Evolutionary conservation across 1,140 invertebrate genomes (phyloP), one percentile per base, ranked within the genome.

Genomic region (Drosophila melanica): DNA sequence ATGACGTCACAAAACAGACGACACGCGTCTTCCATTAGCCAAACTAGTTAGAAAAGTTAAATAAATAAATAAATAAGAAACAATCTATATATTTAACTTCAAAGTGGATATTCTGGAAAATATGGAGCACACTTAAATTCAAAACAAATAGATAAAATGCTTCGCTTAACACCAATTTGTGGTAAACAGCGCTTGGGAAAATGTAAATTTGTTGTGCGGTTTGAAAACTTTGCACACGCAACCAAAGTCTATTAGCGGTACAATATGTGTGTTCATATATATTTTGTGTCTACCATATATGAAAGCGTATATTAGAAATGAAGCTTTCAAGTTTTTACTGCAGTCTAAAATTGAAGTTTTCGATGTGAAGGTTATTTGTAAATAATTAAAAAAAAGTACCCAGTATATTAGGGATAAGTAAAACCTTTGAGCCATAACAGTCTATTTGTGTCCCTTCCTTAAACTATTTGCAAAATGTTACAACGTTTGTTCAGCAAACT

Each of bases 181-280:
- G 77, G 74, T 69, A 60, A 59, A 33, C 33, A 27, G 27, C 18
- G 59, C 35, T 30, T 65, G 63, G 55, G 55, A 51, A 65, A 42
- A 18, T 55, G 35, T 10, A 27, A 70, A 41, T 58, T 23, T 79
- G 27, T 66, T 48, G 9, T 82, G 80, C 47, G 81, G 81, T 84
- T 85, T 73, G 4, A 30, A 42, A 55, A 62, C 27, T 63, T 77
- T 77, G 69, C 74, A 16, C 77, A 77, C 74, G 81, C 77, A 57
- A 30, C 54, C 39, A 51, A 16, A 45, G 10, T 23, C 42, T 23
- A 50, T 41, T 20, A 39, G 39, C 2, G 4, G 5, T n/a, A 4
- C 39, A 37, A 16, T 41, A 23, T 55, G 0, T 53, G 35, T 35
- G 8, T 33, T 35, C 11, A 50, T 53, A 53, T 37, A 37, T 0